These are phyloP conservation scores for Macrosiphum euphorbiae DNA, from an alignment of 2,888 invertebrate species.

Conservation along the genomic window DNA sequence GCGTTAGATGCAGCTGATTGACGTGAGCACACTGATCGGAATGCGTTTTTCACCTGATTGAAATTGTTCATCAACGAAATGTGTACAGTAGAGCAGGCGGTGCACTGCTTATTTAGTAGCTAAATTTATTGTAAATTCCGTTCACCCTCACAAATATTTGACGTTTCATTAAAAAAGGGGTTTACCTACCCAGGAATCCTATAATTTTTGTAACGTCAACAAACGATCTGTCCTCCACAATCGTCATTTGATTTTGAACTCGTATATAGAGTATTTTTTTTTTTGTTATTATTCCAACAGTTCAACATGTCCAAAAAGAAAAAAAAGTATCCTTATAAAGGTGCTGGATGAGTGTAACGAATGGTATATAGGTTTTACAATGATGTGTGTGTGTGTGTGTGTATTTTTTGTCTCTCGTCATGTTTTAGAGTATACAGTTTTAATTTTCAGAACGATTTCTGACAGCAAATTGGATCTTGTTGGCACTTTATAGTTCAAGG, in stretches of 20 bases:
- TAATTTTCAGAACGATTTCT: too few relatives aligned
- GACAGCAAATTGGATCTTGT: not conserved
- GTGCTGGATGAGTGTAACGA: too few relatives aligned
- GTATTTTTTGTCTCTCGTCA: too few relatives aligned
- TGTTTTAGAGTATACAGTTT: too few relatives aligned
- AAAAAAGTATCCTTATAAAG: too few relatives aligned
- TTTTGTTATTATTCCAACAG: not conserved
- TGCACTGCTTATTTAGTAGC: constrained; percentile 3
- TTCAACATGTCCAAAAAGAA: not conserved
- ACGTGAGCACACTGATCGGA: not conserved
- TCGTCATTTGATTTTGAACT: not conserved
- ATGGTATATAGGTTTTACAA: too few relatives aligned
- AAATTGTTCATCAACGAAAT: constrained; percentile 9
- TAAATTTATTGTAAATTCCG: not conserved
- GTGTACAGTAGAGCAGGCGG: not conserved
- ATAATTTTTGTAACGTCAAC: not conserved
- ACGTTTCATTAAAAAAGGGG: not conserved
- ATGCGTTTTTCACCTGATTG: not conserved
- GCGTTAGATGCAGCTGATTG: not conserved
- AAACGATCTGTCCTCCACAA: not conserved
- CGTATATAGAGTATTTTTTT: not conserved
- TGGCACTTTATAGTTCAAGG: not conserved
- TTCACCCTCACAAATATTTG: not conserved
- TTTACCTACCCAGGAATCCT: not conserved
- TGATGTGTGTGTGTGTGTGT: too few relatives aligned